A percentile compares a stretch with the other conserved stretches of the same genome.
Conservation (phyloP, 2,888 invertebrate genomes). For the Mythimna impura region DNA sequence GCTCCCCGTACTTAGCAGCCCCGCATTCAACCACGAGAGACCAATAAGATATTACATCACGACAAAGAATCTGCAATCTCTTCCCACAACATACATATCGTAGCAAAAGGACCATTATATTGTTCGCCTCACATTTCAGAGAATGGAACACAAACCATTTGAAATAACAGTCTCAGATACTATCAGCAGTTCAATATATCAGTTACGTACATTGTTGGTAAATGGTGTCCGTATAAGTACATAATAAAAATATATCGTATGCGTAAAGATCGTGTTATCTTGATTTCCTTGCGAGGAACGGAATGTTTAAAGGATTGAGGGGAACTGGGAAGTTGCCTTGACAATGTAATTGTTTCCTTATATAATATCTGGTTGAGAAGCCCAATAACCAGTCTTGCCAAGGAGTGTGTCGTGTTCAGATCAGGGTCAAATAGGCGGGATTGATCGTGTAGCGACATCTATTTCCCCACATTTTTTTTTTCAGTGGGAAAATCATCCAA, state of each 20-base stretch:
- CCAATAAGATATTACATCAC: background rate
- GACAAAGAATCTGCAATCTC: background rate
- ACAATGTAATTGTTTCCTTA: background rate
- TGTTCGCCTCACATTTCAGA: constrained; percentile 30
- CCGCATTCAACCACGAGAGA: background rate
- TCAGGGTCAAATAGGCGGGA: no score
- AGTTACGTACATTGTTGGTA: constrained; percentile 33
- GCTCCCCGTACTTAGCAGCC: background rate
- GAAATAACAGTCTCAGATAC: constrained; percentile 48
- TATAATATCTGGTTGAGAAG: background rate
- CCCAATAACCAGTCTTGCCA: no score
- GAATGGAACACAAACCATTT: constrained; percentile 55
- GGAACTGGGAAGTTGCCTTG: background rate
- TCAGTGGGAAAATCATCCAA: no score
- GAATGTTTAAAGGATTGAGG: constrained; percentile 23
- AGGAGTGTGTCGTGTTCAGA: background rate
- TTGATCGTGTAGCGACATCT: no score
- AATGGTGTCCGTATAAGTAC: constrained; percentile 41
- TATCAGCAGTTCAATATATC: constrained; percentile 45
- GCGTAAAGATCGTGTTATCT: constrained; percentile 45
- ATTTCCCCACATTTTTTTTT: no score
- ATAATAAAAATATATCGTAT: constrained; percentile 56
- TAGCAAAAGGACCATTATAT: constrained; percentile 21
- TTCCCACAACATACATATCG: background rate
- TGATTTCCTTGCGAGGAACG: constrained; percentile 24